These are phyloP conservation scores for Lineus longissimus DNA, from an alignment of 1,140 invertebrate species.

Conservation along the genomic window DNA sequence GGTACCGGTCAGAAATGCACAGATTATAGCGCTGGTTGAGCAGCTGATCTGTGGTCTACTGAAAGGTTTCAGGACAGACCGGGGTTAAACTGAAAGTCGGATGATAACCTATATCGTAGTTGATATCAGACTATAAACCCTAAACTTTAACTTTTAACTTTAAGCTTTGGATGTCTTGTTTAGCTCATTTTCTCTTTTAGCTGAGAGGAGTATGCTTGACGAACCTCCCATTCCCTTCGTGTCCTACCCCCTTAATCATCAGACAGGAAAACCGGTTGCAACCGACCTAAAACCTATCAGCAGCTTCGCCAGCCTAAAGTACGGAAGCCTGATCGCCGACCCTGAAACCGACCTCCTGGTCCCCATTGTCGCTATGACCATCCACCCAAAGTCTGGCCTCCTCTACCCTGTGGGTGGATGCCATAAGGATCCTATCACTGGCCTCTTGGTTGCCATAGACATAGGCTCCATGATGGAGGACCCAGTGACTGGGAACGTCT, in stretches of 20 bases:
- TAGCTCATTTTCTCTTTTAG: too few relatives aligned
- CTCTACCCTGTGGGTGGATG: conserved; percentile 45
- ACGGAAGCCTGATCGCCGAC: conserved; percentile 38
- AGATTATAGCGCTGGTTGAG: too few relatives aligned
- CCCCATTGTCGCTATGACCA: conserved; percentile 45
- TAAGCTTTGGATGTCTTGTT: too few relatives aligned
- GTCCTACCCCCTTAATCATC: conserved; percentile 31
- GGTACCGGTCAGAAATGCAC: too few relatives aligned
- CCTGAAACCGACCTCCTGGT: conserved; percentile 41
- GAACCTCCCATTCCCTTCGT: conserved; percentile 44
- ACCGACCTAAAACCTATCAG: conserved; percentile 38
- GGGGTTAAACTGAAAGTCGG: too few relatives aligned
- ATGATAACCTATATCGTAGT: too few relatives aligned
- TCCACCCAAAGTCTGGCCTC: conserved; percentile 41
- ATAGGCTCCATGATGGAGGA: conserved; percentile 48
- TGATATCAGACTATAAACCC: too few relatives aligned
- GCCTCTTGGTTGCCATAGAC: conserved; percentile 42
- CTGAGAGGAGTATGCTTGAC: conserved; percentile 33
- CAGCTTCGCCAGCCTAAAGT: conserved; percentile 36
- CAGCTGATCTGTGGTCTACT: too few relatives aligned
- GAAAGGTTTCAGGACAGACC: too few relatives aligned
- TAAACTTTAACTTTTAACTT: too few relatives aligned
- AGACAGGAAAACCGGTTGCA: conserved; percentile 23
- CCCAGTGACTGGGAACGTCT: conserved; percentile 33
- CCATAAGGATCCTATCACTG: conserved; percentile 45